Percentiles rank a stretch among this genome's conserved stretches.
These are phyloP conservation scores for Enteromius mattozi DNA, from an alignment of 2,797 vertebrate species.

Conservation along the genomic window DNA sequence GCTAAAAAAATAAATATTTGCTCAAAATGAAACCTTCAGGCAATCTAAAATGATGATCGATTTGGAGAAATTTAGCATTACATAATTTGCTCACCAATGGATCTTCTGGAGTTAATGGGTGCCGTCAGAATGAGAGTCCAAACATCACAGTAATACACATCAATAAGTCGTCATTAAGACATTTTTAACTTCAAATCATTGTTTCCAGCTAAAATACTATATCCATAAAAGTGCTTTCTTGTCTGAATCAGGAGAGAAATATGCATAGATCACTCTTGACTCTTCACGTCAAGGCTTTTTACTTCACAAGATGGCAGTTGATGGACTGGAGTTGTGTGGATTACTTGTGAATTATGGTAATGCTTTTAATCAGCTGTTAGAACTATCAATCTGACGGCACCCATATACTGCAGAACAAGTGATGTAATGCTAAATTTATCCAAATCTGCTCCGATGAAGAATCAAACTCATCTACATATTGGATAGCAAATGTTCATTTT, in stretches of 20 bases:
- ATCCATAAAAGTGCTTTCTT: not conserved
- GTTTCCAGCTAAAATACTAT: not conserved
- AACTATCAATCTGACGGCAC: not conserved
- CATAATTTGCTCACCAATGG: not conserved
- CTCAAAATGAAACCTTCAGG: not conserved
- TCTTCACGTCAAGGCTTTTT: not conserved
- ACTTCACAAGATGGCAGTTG: not conserved
- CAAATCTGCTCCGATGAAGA: not conserved
- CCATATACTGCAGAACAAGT: not conserved
- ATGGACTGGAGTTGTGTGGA: not conserved
- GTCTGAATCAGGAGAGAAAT: not conserved
- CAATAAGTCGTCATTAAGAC: not conserved
- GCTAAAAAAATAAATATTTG: not conserved
- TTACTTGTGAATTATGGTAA: not conserved
- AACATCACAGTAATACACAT: not conserved
- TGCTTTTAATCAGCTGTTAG: not conserved
- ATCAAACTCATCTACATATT: not conserved
- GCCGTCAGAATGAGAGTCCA: not conserved
- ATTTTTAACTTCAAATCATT: not conserved
- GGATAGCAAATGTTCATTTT: not conserved
- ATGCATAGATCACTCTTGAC: not conserved
- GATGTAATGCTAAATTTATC: constrained; percentile 3
- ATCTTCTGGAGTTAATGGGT: not conserved
- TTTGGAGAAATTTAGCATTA: not conserved
- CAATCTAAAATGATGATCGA: not conserved